Conservation (phyloP, 2,797 vertebrate species). For the Sparus aurata region DNA sequence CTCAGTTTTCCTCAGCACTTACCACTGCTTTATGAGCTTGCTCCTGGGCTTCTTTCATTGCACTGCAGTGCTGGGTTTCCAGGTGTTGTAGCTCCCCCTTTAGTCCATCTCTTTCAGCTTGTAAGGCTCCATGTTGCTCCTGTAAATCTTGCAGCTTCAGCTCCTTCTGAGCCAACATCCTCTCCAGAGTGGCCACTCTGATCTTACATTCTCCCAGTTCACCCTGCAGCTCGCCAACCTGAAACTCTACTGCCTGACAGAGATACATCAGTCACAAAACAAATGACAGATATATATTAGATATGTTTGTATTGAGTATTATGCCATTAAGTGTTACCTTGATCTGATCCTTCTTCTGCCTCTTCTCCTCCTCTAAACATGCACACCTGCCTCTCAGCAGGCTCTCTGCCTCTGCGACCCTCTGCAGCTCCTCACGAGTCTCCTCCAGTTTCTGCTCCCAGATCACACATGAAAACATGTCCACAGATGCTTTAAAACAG, state of each 20-base stretch:
- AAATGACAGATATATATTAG: too few species aligned
- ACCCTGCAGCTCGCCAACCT: constrained; percentile 51
- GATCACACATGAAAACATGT: constrained; percentile 14
- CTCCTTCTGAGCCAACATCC: constrained; percentile 83
- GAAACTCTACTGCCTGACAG: constrained; percentile 44
- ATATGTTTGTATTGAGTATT: neutral
- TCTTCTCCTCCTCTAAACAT: constrained; percentile 75
- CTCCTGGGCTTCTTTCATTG: constrained; percentile 63
- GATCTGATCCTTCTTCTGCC: constrained; percentile 65
- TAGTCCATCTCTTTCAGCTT: constrained; percentile 70
- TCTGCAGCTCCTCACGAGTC: constrained; percentile 78
- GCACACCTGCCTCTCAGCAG: constrained; percentile 73
- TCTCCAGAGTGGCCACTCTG: constrained; percentile 72
- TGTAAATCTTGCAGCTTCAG: constrained; percentile 72
- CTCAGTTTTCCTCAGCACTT: neutral
- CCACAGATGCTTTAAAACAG: constrained; percentile 13
- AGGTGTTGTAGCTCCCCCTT: constrained; percentile 69
- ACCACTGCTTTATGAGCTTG: constrained; percentile 66
- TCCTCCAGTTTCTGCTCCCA: constrained; percentile 83
- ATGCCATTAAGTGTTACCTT: constrained; percentile 65
- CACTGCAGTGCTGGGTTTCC: constrained; percentile 50
- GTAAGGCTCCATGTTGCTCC: constrained; percentile 58
- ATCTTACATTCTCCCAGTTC: constrained; percentile 61
- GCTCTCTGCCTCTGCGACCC: constrained; percentile 69
- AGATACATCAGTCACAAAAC: neutral